Evolutionary conservation across 2,797 vertebrate species (phyloP).

Genomic region (Enteromius thamalakanensis): DNA sequence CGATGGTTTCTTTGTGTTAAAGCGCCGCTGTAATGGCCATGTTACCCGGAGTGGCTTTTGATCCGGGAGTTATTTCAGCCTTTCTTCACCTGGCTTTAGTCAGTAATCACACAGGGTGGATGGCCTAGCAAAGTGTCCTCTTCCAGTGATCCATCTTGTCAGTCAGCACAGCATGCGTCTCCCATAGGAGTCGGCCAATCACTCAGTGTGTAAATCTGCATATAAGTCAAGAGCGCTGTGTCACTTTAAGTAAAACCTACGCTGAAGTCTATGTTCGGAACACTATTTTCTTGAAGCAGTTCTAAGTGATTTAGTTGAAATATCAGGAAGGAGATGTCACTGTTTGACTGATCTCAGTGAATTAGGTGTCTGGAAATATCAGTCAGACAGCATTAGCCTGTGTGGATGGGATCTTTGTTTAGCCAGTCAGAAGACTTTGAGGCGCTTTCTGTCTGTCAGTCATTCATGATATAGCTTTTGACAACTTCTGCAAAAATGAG

Average conservation of each 20-base stretch:
- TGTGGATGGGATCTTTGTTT: slow-evolving; percentile 12
- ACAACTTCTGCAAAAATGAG: slow-evolving; percentile 3
- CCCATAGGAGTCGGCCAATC: slow-evolving; percentile 7
- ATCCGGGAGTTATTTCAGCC: slow-evolving; percentile 39
- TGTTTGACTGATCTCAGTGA: slow-evolving; percentile 4
- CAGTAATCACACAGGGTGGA: slow-evolving; percentile 29
- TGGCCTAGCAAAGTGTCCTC: neutral
- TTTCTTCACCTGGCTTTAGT: slow-evolving; percentile 42
- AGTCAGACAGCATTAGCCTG: neutral
- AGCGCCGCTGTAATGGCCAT: slow-evolving; percentile 13
- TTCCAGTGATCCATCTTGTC: slow-evolving; percentile 25
- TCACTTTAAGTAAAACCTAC: slow-evolving; percentile 10
- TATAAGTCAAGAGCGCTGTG: slow-evolving; percentile 15
- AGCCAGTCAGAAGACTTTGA: neutral
- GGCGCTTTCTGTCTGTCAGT: neutral
- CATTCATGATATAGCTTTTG: neutral
- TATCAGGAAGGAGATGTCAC: slow-evolving; percentile 10
- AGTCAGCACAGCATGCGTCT: slow-evolving; percentile 8
- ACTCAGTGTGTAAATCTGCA: slow-evolving; percentile 25
- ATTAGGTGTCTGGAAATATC: slow-evolving; percentile 20
- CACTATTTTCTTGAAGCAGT: neutral
- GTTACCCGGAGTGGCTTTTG: slow-evolving; percentile 16
- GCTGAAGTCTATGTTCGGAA: slow-evolving; percentile 7
- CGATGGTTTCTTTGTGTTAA: slow-evolving; percentile 10
- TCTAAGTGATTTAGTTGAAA: slow-evolving; percentile 19